These are phyloP conservation scores for Pelobates fuscus DNA, from an alignment of 2,113 vertebrate genomes.

Conservation along the genomic window DNA sequence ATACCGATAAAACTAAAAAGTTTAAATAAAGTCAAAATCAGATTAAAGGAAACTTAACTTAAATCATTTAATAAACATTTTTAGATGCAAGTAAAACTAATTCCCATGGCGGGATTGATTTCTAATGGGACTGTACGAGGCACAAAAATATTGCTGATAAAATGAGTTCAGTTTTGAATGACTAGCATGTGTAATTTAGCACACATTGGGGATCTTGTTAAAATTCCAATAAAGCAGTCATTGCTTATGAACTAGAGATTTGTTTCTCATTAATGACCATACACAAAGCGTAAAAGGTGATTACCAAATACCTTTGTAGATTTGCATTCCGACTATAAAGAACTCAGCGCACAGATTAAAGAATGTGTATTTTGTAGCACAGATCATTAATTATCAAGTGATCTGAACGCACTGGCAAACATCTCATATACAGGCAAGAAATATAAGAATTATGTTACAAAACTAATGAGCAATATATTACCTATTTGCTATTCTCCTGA, in stretches of 20 bases:
- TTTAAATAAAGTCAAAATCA: not conserved
- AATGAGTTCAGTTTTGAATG: conserved; percentile 13
- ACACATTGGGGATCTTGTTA: conserved; percentile 14
- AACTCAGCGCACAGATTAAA: conserved; percentile 44
- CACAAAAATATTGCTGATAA: not conserved
- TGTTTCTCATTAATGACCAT: conserved; percentile 42
- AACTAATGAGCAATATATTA: not conserved
- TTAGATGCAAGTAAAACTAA: not conserved
- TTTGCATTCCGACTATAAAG: conserved; percentile 29
- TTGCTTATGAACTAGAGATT: conserved; percentile 26
- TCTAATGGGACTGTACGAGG: not conserved
- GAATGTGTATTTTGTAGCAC: conserved; percentile 29
- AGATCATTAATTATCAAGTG: conserved; percentile 49
- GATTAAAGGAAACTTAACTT: not conserved
- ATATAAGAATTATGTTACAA: not conserved
- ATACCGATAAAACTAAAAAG: not conserved
- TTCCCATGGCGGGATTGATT: not conserved
- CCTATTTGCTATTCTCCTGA: not conserved
- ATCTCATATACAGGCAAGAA: conserved; percentile 32
- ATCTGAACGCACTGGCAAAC: conserved; percentile 25
- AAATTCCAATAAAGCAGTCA: conserved; percentile 33
- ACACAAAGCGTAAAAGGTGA: conserved; percentile 44
- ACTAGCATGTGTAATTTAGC: not conserved
- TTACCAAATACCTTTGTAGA: conserved; percentile 39
- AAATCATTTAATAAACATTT: not conserved